Percentiles rank a stretch among this genome's conserved stretches.
These are phyloP conservation scores for Notiomystis cincta DNA, from an alignment of 2,113 vertebrate genomes.

Conservation along the genomic window DNA sequence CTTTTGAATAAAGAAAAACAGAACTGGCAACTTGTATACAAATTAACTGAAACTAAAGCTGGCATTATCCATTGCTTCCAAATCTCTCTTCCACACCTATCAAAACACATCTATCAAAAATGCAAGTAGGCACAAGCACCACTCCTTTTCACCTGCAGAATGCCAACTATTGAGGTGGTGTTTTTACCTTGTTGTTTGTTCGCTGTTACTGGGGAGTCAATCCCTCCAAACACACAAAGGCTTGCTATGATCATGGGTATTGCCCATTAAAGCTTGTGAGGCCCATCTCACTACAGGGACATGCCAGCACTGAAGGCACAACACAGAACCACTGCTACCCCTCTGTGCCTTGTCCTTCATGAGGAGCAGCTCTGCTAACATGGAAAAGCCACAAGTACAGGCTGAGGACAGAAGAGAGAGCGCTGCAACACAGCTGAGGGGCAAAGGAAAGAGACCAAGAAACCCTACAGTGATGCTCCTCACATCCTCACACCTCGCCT, in stretches of 20 bases:
- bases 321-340: neutral
- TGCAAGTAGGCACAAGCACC: neutral
- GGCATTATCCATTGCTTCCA: neutral
- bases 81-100: neutral
- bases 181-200: neutral
- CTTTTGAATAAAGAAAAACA: neutral
- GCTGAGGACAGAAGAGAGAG: neutral
- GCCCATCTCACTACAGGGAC: neutral
- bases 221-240: neutral
- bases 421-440: neutral
- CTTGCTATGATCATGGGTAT: neutral
- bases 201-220: rapidly evolving
- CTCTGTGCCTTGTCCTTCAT: neutral
- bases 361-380: neutral
- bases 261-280: neutral
- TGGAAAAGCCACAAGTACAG: neutral
- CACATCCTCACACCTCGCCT: neutral
- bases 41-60: neutral
- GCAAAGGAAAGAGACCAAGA: neutral
- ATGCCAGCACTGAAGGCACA: neutral
- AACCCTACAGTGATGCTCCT: neutral
- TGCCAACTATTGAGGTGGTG: rapidly evolving
- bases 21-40: neutral
- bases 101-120: neutral
- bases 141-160: neutral